Base-by-base conservation (phyloP, 1,140 invertebrate genomes). In the Periplaneta americana region DNA sequence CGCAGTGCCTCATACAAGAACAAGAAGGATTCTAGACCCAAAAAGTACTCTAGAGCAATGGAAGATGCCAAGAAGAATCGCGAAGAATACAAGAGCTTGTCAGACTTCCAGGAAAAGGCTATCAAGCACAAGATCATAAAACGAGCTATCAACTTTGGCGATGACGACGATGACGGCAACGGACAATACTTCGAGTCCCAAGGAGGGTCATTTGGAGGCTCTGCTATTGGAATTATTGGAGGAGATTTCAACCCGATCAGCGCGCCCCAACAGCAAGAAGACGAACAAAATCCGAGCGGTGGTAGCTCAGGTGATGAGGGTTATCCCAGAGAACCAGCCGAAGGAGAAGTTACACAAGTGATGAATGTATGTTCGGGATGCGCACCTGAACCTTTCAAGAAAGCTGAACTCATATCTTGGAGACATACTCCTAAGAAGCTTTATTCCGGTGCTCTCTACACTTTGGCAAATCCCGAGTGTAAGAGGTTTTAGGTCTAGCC, bases 301-400 rank as follows among this genome's bases (percentile, higher is more conserved):
- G n/a, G 31, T 34, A 35, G 74, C 74, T 15, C 22, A 35, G 32
- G 28, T 34, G 34, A 28, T 3, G 80, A 82, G 17, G 66, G 77
- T 34, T 82, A 82, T 34, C 78, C 78, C 17, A 57, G 82, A 0
- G 95, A 96, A 83, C 94, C 95, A 0, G 95, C 95, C 0, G 95
- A 96, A 86, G 94, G 92, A 32, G 95, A 96, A 86, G 95, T 96
- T 0, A 93, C 90, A 82, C 92, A 92, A 1, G 93, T 96, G 2
- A 95, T 96, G 93, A 90, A 92, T 83, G 87, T 95, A 2, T 96
- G 95, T 86, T 92, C 92, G 74, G 93, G 92, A 5, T 96, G 95
- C 83, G 88, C 91, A 17, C 85, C 89, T 0, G 95, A 96, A 84
- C 94, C 95, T 0, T 96, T 96, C 88, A 92, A 91, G 35, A 94